These are phyloP conservation scores for Antedon mediterranea DNA, from an alignment of 53 echinoderm and acorn worm species.

Conservation along the genomic window DNA sequence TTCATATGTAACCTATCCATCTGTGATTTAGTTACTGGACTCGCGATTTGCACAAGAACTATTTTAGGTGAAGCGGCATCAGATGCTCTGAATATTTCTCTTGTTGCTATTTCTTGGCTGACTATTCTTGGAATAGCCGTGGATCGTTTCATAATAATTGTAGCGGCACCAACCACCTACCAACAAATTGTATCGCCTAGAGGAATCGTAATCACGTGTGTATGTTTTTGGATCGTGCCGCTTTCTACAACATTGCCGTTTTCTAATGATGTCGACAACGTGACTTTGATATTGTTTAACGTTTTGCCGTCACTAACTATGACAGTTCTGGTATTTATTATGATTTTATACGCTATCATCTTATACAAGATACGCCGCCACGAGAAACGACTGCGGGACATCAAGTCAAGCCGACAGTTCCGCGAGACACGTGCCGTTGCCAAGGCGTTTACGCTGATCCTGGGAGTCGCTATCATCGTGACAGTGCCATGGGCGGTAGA, in stretches of 20 bases:
- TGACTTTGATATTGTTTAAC: not conserved
- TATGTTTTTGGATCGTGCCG: not conserved
- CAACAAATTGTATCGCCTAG: not conserved
- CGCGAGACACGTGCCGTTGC: not conserved
- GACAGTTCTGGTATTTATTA: not conserved
- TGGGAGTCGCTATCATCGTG: not conserved
- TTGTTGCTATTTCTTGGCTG: not conserved
- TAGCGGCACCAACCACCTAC: not conserved
- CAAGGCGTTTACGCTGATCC: not conserved
- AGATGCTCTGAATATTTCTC: not conserved
- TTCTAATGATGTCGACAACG: not conserved
- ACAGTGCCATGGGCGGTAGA: not conserved
- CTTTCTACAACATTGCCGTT: not conserved
- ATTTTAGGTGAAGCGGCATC: not conserved
- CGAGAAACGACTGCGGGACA: not conserved
- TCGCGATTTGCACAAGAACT: not conserved
- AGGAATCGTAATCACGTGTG: not conserved
- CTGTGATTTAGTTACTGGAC: not conserved
- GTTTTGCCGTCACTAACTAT: not conserved
- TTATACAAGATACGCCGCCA: not conserved
- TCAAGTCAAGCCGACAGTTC: not conserved
- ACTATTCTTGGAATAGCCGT: not conserved
- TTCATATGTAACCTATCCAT: not conserved
- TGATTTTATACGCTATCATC: not conserved
- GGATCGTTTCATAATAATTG: not conserved